Evolutionary conservation across 2,888 invertebrate species (phyloP).

Genomic region (Nomada lathburiana): DNA sequence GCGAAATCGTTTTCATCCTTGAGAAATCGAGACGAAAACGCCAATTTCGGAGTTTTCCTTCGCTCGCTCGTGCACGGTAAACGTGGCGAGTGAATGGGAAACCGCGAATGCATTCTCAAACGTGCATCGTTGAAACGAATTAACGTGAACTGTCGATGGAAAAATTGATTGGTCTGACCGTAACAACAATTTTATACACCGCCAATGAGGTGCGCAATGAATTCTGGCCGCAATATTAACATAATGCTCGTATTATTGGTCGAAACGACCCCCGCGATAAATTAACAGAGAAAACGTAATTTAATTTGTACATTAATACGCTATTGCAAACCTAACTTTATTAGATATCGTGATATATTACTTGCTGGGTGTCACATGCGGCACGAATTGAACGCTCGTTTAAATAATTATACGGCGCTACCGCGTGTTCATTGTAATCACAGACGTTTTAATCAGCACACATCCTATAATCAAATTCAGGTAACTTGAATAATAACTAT

Average conservation of each 20-base stretch:
- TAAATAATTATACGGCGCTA: neutral
- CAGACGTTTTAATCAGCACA: too few species aligned
- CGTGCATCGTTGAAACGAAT: too few species aligned
- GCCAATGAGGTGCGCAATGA: neutral
- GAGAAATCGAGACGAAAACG: too few species aligned
- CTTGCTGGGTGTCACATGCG: too few species aligned
- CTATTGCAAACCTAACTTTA: neutral
- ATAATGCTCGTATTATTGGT: neutral
- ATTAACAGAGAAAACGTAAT: neutral
- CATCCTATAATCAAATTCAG: too few species aligned
- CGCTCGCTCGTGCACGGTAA: too few species aligned
- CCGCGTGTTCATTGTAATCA: too few species aligned
- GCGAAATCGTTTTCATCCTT: too few species aligned
- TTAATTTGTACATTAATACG: conserved; percentile 1
- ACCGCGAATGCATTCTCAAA: too few species aligned
- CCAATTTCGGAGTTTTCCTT: too few species aligned
- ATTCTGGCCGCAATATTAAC: neutral
- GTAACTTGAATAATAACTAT: too few species aligned
- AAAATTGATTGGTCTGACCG: neutral
- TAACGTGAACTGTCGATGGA: neutral
- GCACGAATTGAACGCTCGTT: neutral
- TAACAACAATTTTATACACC: neutral
- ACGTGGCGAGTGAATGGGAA: too few species aligned
- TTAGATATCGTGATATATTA: neutral
- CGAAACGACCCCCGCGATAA: neutral